These are phyloP conservation scores for Blastomussa wellsi DNA, from an alignment of 92 coral and sea anemone genomes.

Conservation along the genomic window DNA sequence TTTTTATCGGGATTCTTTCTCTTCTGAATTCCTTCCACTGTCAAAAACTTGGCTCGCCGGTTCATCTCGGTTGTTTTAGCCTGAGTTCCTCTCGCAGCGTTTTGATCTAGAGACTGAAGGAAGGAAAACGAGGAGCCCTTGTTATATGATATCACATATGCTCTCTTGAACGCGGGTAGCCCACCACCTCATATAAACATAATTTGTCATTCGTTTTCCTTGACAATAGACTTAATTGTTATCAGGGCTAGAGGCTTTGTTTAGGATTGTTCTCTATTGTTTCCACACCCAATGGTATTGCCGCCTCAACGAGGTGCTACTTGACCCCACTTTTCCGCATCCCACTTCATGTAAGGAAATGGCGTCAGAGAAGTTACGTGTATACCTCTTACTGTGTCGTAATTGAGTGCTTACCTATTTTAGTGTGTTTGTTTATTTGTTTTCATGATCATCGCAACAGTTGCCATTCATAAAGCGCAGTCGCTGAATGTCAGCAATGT, in stretches of 20 bases:
- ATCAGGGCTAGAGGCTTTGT: too few relatives aligned
- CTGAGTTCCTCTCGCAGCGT: not conserved
- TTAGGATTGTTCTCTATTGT: too few relatives aligned
- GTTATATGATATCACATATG: not conserved
- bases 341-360: conserved; percentile 13
- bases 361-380: conserved; percentile 19
- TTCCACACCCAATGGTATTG: too few relatives aligned
- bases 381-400: not conserved
- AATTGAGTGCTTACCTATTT: not conserved
- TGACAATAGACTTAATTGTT: too few relatives aligned
- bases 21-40: conserved; percentile 67
- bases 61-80: conserved; percentile 44
- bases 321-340: too few relatives aligned
- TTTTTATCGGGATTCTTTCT: conserved; percentile 60
- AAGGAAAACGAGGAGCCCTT: not conserved
- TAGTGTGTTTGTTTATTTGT: conserved; percentile 1
- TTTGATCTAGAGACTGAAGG: not conserved
- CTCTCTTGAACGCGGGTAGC: not conserved
- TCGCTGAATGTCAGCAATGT: not conserved
- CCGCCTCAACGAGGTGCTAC: too few relatives aligned
- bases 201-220: too few relatives aligned
- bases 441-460: not conserved
- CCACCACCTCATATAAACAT: too few relatives aligned
- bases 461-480: not conserved
- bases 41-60: conserved; percentile 51